Base-by-base conservation (phyloP, 92 coral and sea anemone genomes). In the Phenganax subtilis region DNA sequence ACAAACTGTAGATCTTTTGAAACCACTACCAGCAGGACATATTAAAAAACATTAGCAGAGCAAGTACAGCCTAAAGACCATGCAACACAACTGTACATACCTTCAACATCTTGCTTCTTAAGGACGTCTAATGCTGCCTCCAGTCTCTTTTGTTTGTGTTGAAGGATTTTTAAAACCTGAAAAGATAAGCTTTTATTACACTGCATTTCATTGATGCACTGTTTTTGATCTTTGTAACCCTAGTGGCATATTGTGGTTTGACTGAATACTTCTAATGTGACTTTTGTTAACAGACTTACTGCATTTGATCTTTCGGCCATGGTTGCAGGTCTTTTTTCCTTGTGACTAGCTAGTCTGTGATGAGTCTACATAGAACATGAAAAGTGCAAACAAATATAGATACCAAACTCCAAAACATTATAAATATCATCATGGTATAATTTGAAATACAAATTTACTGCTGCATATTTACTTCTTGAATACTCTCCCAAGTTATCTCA, bases 111-210 rank as follows among this genome's bases (percentile, higher is more conserved):
- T 82, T 89, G 81, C 25, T 64, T 90, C 80, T 85, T 76, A 44
- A 87, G 51, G 28, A 86, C 91, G 31, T 89, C 27, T 28, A 90
- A 64, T 76, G 87, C 96, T 14, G 96, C 91, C 87, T 86, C 88
- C 44, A 96, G 88, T 70, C 88, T 96, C 71, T 84, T 90, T 71
- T 92, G 96, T 75, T 96, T 96, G 59, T 89, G 87, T 71, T 76
- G 70, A 29, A 92, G 61, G 20, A 93, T 87, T 67, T 87, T 86
- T 54, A 81, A 88, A 15, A 87, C 82, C 98, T 93, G 74, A 9
- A 56, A 72, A 72, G 58, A 8, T 82, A 57, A 20, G 63, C 4
- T 62, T 12, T 31, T 28, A 55, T 81, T 25, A 37, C 7, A 75
- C 6, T 51, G 74, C 47, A 37, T 37, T 37, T 55, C 0, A 71